Conservation (phyloP, 2,888 invertebrate genomes). For the Periphyllus acericola region DNA sequence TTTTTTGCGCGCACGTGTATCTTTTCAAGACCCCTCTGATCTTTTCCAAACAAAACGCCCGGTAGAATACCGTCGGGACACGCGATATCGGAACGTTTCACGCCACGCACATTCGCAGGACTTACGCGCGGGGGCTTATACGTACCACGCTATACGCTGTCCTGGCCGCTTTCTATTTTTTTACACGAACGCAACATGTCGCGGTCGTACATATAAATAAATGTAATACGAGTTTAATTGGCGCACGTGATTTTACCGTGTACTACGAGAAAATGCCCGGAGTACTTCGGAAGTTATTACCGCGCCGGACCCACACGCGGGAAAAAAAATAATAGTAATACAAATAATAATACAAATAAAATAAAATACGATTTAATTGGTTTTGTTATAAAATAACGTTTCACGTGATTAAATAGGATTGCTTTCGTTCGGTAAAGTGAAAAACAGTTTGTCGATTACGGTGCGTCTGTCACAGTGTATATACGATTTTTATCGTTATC, state of each 20-base stretch:
- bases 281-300: slow-evolving; percentile 13
- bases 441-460: slow-evolving; percentile 26
- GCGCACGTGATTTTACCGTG: not conserved
- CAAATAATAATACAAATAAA: not conserved
- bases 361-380: slow-evolving; percentile 46
- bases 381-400: slow-evolving; percentile 46
- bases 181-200: not conserved
- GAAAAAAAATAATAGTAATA: too few relatives aligned
- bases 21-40: too few relatives aligned
- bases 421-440: slow-evolving; percentile 32
- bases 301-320: not conserved
- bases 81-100: not conserved
- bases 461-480: slow-evolving; percentile 25
- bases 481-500: slow-evolving; percentile 44
- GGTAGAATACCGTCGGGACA: not conserved
- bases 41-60: not conserved
- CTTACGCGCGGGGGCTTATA: not conserved
- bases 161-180: not conserved
- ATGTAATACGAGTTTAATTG: not conserved
- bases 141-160: not conserved
- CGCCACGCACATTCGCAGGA: not conserved
- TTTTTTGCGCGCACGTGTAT: too few relatives aligned
- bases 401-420: slow-evolving; percentile 46
- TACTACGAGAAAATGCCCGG: not conserved
- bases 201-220: not conserved